phyloP scores from a whole-genome alignment of 2,113 vertebrate species.

The Pachypanchax playfairii region DNA sequence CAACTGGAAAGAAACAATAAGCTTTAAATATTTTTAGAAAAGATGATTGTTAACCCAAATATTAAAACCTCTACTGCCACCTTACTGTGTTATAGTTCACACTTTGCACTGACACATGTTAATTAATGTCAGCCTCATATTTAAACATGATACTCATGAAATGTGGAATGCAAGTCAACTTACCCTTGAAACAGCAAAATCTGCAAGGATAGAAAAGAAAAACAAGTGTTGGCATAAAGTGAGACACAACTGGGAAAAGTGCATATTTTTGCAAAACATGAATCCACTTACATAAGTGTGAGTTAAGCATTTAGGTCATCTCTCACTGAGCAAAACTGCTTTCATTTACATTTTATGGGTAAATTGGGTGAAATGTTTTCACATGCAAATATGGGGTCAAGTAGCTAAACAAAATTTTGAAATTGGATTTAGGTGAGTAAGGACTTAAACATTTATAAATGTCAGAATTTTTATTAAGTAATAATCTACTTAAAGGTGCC shows the following conservation, averaged over 20 bases:
- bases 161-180: slow-evolving; percentile 45
- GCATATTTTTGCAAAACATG: slow-evolving; percentile 35
- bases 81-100: no score
- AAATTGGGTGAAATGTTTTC: neutral
- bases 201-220: slow-evolving; percentile 60
- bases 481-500: no score
- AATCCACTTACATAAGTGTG: slow-evolving; percentile 24
- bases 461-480: no score
- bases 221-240: slow-evolving; percentile 34
- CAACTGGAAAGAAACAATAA: no score
- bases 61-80: no score
- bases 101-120: neutral
- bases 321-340: slow-evolving; percentile 6
- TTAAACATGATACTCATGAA: slow-evolving; percentile 7
- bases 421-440: neutral
- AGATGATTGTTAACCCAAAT: no score
- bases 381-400: neutral
- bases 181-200: slow-evolving; percentile 78
- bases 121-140: neutral
- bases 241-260: slow-evolving; percentile 24
- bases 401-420: neutral
- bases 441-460: no score
- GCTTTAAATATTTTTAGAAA: no score
- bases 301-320: slow-evolving; percentile 26
- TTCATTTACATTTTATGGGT: neutral